Conservation (phyloP, 2,113 vertebrate species). For the Tor tambroides region DNA sequence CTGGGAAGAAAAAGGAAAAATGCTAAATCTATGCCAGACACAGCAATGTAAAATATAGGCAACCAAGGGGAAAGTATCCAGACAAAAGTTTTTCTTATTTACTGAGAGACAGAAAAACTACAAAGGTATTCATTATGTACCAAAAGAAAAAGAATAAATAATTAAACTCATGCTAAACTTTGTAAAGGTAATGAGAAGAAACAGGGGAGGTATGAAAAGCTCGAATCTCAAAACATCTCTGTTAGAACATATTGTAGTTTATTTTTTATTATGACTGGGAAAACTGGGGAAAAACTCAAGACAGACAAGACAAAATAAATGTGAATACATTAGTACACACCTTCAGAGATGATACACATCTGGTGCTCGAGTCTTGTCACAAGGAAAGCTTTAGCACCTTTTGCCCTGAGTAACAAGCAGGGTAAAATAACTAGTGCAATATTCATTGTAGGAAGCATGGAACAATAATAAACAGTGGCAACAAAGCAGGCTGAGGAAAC, state of each 20-base stretch:
- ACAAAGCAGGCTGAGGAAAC: not conserved
- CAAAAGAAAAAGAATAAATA: not conserved
- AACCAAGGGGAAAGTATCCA: not conserved
- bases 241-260: not conserved
- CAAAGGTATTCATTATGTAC: too few relatives aligned
- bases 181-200: not conserved
- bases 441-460: constrained; percentile 3
- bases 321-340: not conserved
- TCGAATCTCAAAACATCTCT: not conserved
- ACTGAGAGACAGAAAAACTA: not conserved
- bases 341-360: constrained; percentile 3
- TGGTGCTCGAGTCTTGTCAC: constrained; percentile 1
- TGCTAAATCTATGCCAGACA: not conserved
- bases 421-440: constrained; percentile 33
- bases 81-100: not conserved
- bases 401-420: constrained; percentile 53
- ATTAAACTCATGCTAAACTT: not conserved
- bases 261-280: not conserved
- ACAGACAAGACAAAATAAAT: not conserved
- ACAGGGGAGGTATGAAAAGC: too few relatives aligned
- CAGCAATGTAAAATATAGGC: not conserved
- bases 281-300: not conserved
- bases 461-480: constrained; percentile 32
- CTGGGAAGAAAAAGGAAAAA: too few relatives aligned
- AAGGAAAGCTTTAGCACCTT: constrained; percentile 38